Percentiles rank a stretch among this genome's conserved stretches.
phyloP scores from a whole-genome alignment of 2,113 vertebrate species.

The Rhineura floridana region DNA sequence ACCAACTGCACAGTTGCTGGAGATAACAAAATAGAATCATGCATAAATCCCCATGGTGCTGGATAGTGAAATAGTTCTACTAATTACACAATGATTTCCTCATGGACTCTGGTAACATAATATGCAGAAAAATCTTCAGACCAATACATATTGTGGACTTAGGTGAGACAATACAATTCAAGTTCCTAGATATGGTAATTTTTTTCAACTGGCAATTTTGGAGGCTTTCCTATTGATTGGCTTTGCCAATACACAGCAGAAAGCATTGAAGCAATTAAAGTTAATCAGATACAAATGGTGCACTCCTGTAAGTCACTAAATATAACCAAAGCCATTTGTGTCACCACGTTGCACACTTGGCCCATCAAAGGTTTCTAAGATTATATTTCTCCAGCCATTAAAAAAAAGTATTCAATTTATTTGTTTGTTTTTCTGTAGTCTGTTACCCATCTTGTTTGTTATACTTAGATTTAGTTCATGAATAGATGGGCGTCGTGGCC shows the following conservation, averaged over 20 bases:
- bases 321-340: constrained; percentile 31
- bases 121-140: constrained; percentile 28
- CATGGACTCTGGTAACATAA: constrained; percentile 64
- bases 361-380: constrained; percentile 33
- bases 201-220: constrained; percentile 58
- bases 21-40: constrained; percentile 34
- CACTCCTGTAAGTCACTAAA: constrained; percentile 68
- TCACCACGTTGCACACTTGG: constrained; percentile 59
- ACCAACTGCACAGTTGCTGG: constrained; percentile 34
- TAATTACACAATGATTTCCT: constrained; percentile 70
- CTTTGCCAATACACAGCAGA: constrained; percentile 63
- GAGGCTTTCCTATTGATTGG: constrained; percentile 36
- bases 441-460: background rate
- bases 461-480: background rate
- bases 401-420: background rate
- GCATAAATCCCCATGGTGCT: background rate
- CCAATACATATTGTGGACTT: constrained; percentile 58
- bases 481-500: background rate
- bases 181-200: constrained; percentile 64
- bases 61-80: constrained; percentile 36
- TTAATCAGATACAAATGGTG: constrained; percentile 72
- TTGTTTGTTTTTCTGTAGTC: background rate
- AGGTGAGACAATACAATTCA: constrained; percentile 56
- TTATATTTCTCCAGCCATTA: constrained; percentile 25
- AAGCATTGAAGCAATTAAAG: constrained; percentile 69